phyloP scores from a whole-genome alignment of 2,113 vertebrate species.

The Scatophagus argus region DNA sequence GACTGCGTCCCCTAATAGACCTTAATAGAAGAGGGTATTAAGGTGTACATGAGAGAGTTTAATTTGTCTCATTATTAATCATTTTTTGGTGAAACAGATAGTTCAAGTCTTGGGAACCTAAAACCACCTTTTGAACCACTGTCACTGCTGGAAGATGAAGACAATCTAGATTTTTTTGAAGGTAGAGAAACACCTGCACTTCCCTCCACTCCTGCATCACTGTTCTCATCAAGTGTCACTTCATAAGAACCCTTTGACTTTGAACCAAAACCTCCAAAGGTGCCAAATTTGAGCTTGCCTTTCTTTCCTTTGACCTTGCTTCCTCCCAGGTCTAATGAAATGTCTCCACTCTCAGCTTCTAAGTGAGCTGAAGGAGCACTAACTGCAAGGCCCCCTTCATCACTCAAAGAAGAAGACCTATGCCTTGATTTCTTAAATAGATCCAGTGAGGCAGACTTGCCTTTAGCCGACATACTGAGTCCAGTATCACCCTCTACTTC shows the following conservation, averaged over 20 bases:
- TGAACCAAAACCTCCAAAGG: constrained; percentile 93
- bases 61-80: constrained; percentile 67
- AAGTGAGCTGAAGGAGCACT: constrained; percentile 83
- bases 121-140: constrained; percentile 86
- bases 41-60: constrained; percentile 47
- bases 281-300: constrained; percentile 92
- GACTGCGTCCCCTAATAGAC: constrained; percentile 22
- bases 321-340: constrained; percentile 83
- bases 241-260: constrained; percentile 95
- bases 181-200: constrained; percentile 79
- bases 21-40: constrained; percentile 36
- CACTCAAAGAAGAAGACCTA: constrained; percentile 90
- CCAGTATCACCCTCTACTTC: constrained; percentile 73
- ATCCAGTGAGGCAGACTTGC: constrained; percentile 87
- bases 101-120: constrained; percentile 85
- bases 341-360: constrained; percentile 83
- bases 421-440: constrained; percentile 90
- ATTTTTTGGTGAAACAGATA: constrained; percentile 89
- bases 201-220: constrained; percentile 77
- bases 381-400: constrained; percentile 85
- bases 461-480: constrained; percentile 81
- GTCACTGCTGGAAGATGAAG: constrained; percentile 92
- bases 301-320: constrained; percentile 85
- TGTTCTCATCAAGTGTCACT: constrained; percentile 89
- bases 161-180: constrained; percentile 87